Conservation (phyloP, 1,140 invertebrate species). For the Whitmania pigra region DNA sequence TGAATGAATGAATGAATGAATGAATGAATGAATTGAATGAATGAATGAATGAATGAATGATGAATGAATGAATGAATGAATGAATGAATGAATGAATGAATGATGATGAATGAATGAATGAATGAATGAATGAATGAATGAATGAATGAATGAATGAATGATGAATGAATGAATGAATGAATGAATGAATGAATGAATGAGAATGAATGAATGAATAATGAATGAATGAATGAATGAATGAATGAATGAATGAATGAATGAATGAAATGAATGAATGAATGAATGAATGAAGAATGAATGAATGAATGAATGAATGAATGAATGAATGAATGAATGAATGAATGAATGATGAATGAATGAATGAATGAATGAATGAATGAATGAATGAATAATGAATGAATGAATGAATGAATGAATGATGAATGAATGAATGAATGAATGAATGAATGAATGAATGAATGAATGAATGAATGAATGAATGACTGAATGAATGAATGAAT, state of each 20-base stretch:
- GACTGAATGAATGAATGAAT: neutral
- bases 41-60: neutral
- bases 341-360: neutral
- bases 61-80: neutral
- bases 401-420: slow-evolving; percentile 5
- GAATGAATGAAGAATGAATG: neutral
- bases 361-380: neutral
- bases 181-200: too few species aligned
- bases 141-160: neutral
- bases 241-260: slow-evolving; percentile 11
- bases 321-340: neutral
- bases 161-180: neutral
- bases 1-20: neutral
- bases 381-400: neutral
- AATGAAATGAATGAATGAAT: neutral
- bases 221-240: neutral
- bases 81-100: too few species aligned
- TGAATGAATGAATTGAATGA: neutral
- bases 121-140: neutral
- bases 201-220: too few species aligned
- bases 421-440: neutral
- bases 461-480: neutral
- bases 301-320: neutral
- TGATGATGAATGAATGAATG: neutral
- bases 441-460: neutral